Evolutionary conservation across 1,140 invertebrate species (phyloP).

Genomic region (Diploscapter pachys): DNA sequence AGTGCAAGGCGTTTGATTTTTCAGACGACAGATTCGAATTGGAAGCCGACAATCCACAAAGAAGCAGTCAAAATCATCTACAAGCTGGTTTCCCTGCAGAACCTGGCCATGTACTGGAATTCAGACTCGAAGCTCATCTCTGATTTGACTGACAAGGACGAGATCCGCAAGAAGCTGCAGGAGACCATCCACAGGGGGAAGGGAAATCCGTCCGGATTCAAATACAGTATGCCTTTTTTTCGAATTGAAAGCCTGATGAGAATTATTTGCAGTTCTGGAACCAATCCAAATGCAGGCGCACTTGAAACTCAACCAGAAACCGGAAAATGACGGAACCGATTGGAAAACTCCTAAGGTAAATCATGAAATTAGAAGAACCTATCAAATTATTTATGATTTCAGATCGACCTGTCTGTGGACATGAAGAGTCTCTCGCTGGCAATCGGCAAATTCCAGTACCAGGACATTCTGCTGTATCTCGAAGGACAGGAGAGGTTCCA

Average conservation of each 20-base stretch:
- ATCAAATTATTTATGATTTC: not conserved
- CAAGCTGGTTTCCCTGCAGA: slow-evolving; percentile 71
- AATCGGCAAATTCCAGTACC: slow-evolving; percentile 70
- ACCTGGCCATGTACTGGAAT: slow-evolving; percentile 85
- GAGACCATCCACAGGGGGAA: slow-evolving; percentile 70
- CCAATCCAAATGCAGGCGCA: slow-evolving; percentile 85
- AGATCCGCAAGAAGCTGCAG: slow-evolving; percentile 63
- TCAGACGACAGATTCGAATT: slow-evolving; percentile 77
- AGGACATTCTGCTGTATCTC: slow-evolving; percentile 77
- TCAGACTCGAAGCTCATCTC: slow-evolving; percentile 66
- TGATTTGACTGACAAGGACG: slow-evolving; percentile 38
- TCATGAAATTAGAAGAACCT: not conserved
- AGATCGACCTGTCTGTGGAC: slow-evolving; percentile 75
- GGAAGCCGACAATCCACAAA: slow-evolving; percentile 74
- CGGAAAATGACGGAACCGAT: slow-evolving; percentile 75
- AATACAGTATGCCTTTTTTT: slow-evolving; percentile 64
- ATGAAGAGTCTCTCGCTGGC: slow-evolving; percentile 79
- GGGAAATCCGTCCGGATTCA: slow-evolving; percentile 67
- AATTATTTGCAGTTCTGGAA: slow-evolving; percentile 72
- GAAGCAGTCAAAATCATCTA: slow-evolving; percentile 65
- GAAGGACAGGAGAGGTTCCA: slow-evolving; percentile 81
- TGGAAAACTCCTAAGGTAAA: slow-evolving; percentile 76
- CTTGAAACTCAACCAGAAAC: slow-evolving; percentile 84
- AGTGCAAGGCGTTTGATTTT: slow-evolving; percentile 11
- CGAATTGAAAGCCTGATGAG: not conserved